These are phyloP conservation scores for Vireo altiloquus DNA, from an alignment of 2,113 vertebrate genomes.

Conservation along the genomic window DNA sequence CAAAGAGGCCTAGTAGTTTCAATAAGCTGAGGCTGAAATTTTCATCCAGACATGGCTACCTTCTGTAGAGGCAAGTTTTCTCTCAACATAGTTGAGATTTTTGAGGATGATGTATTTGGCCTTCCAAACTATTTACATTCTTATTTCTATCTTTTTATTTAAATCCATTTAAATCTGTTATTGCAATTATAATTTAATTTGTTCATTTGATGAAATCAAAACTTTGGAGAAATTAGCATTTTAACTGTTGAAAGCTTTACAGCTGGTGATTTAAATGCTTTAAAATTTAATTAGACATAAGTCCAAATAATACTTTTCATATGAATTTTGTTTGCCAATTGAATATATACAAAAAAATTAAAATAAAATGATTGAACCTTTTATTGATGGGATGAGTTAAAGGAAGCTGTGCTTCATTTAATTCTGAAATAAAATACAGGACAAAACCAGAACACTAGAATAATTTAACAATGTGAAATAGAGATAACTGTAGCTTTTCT, in stretches of 20 bases:
- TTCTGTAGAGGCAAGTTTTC: neutral
- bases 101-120: neutral
- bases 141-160: neutral
- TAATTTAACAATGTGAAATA: neutral
- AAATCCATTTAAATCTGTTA: neutral
- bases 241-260: neutral
- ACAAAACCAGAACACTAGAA: neutral
- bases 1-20: neutral
- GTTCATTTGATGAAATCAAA: neutral
- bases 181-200: neutral
- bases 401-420: neutral
- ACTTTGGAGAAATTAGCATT: neutral
- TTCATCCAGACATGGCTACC: neutral
- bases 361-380: fast-evolving
- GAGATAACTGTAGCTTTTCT: neutral
- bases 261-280: neutral
- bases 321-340: neutral
- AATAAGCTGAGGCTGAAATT: neutral
- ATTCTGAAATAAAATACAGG: neutral
- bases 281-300: neutral
- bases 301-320: neutral
- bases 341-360: neutral
- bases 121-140: neutral
- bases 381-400: neutral
- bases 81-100: neutral